Base-by-base conservation (phyloP, 2,888 invertebrate genomes). In the Torymus aiolomorphi region DNA sequence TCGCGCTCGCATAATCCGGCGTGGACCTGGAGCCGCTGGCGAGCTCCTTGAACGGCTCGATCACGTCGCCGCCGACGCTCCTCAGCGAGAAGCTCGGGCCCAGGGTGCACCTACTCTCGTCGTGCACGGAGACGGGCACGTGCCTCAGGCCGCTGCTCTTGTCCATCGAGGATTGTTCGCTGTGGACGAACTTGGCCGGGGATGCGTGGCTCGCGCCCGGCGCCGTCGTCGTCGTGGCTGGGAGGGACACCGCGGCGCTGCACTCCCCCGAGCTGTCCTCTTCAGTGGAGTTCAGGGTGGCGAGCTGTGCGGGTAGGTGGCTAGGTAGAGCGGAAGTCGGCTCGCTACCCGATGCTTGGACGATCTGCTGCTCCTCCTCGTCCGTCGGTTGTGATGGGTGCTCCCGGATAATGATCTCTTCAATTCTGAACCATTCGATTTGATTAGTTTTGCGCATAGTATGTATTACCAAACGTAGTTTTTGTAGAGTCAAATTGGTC, bases 321-420 rank as follows among this genome's bases (percentile, higher is more conserved):
- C 18, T 11, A 10, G 75, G 71, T 13, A 56, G 49, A 3, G 59
- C 70, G 18, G 62, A 87, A 86, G 31, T 89, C 83, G 81, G 62
- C 4, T 81, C 83, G 77, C 42, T 8, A 42, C 42, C 8, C 42
- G 80, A 59, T 69, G 78, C 42, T 62, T 42, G 80, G 42, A 42
- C 8, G 5, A 42, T 42, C 8, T 42, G 42, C 66, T 62, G 77
- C 1, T 56, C 74, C 18, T 62, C 66, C 20, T 65, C 84, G 52
- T 24, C 52, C 31, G 5, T 57, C 16, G 76, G 84, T 62, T 82
- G 83, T 70, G 42, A 42, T 5, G 83, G 83, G 69, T 88, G 88
- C 70, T 88, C 90, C 31, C 91, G 88, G 49, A 94, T 93, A 63
- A 94, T 88, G 66, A 92, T 93, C 87, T 95, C 94, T 85, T 94